phyloP scores from a whole-genome alignment of 2,888 invertebrate species.

The Linnaemya tessellans region DNA sequence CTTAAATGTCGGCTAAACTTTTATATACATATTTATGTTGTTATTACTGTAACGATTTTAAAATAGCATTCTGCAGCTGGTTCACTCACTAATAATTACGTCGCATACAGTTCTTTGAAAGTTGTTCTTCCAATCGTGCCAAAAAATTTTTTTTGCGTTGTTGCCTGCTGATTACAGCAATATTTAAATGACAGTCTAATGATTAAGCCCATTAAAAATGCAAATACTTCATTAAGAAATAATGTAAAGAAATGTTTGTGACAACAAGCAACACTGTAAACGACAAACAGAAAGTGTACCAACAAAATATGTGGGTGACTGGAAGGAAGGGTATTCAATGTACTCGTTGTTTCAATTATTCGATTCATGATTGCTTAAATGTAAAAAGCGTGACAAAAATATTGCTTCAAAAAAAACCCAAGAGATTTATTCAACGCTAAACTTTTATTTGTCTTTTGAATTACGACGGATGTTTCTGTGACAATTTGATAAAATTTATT shows the following conservation, averaged over 20 bases:
- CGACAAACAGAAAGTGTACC: background rate
- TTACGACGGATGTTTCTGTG: too few relatives aligned
- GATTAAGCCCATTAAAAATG: constrained; percentile 67
- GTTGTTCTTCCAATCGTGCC: constrained; percentile 17
- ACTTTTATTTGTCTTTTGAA: too few relatives aligned
- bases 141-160: constrained; percentile 4
- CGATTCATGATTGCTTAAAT: too few relatives aligned
- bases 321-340: background rate
- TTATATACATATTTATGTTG: background rate
- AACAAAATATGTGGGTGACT: background rate
- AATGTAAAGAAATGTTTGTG: constrained; percentile 30
- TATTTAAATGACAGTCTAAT: constrained; percentile 65
- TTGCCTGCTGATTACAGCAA: constrained; percentile 55
- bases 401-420: too few relatives aligned
- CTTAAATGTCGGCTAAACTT: background rate
- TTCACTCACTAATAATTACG: background rate
- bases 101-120: constrained; percentile 22
- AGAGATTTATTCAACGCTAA: too few relatives aligned
- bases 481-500: too few relatives aligned
- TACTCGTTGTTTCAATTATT: background rate
- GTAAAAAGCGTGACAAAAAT: too few relatives aligned
- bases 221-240: constrained; percentile 68
- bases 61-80: background rate
- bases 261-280: background rate
- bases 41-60: background rate